Conservation (phyloP, 2,888 invertebrate genomes). For the Ceriagrion tenellum region DNA sequence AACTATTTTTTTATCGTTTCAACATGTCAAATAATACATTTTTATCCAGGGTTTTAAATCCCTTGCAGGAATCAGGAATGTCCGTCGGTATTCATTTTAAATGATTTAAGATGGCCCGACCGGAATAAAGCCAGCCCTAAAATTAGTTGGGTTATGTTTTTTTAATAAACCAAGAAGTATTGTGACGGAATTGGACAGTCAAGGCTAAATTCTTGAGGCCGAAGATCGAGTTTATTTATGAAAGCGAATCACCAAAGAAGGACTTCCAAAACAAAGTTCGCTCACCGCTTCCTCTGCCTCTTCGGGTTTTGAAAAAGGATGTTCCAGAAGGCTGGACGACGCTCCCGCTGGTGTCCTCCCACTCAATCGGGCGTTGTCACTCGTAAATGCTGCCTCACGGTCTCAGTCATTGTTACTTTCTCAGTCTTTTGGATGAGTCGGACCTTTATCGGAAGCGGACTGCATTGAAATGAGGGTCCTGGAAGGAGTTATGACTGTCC, state of each 20-base stretch:
- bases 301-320: not conserved
- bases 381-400: not conserved
- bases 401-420: not conserved
- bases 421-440: not conserved
- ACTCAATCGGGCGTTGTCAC: not conserved
- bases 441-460: not conserved
- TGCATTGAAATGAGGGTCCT: not conserved
- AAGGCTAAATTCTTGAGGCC: not conserved
- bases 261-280: not conserved
- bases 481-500: not conserved
- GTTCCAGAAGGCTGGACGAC: not conserved
- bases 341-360: not conserved
- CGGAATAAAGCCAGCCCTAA: not conserved
- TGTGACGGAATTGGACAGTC: not conserved
- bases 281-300: not conserved
- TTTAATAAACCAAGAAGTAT: not conserved
- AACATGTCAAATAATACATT: not conserved
- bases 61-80: too few species aligned
- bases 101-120: not conserved
- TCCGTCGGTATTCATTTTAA: too few species aligned
- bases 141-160: not conserved
- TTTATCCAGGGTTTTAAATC: too few species aligned
- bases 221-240: not conserved
- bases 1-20: not conserved
- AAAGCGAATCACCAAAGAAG: not conserved